These are phyloP conservation scores for Amphiprion ocellaris DNA, from an alignment of 2,113 vertebrate species.

Conservation along the genomic window DNA sequence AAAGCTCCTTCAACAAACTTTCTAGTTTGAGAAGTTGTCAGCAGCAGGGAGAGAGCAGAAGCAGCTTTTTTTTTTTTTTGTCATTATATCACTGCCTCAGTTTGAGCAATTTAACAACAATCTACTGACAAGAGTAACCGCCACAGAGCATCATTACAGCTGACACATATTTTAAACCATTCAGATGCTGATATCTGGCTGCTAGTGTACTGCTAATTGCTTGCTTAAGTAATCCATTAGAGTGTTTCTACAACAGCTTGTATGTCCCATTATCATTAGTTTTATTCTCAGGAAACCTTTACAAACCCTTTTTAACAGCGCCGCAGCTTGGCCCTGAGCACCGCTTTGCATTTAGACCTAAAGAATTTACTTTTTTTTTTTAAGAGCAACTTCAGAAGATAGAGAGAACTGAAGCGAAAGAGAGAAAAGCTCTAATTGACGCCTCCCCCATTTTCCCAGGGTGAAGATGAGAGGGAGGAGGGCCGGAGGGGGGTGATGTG, in stretches of 20 bases:
- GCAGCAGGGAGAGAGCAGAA: background rate
- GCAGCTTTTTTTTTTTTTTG: background rate
- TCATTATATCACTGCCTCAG: conserved; percentile 29
- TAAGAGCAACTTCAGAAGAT: conserved; percentile 73
- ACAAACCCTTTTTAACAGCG: conserved; percentile 71
- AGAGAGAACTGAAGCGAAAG: conserved; percentile 67
- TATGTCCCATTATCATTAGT: conserved; percentile 77
- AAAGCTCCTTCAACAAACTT: conserved; percentile 13
- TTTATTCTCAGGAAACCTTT: conserved; percentile 75
- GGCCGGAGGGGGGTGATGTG: conserved; percentile 86
- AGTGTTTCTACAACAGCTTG: conserved; percentile 75
- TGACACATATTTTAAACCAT: conserved; percentile 67
- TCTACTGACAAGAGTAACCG: conserved; percentile 62
- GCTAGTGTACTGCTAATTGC: conserved; percentile 76
- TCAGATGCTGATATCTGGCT: conserved; percentile 72
- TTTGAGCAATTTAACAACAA: conserved; percentile 37
- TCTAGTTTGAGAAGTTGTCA: conserved; percentile 4
- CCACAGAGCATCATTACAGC: conserved; percentile 53
- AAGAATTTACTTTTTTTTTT: conserved; percentile 79
- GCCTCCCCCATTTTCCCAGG: conserved; percentile 93
- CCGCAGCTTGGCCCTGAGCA: conserved; percentile 56
- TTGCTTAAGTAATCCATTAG: conserved; percentile 79
- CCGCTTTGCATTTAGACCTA: conserved; percentile 84
- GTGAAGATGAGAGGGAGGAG: conserved; percentile 69
- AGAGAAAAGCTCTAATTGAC: conserved; percentile 88